Evolutionary conservation across 2,113 vertebrate genomes (phyloP).

Genomic region (Telmatochromis sp.): DNA sequence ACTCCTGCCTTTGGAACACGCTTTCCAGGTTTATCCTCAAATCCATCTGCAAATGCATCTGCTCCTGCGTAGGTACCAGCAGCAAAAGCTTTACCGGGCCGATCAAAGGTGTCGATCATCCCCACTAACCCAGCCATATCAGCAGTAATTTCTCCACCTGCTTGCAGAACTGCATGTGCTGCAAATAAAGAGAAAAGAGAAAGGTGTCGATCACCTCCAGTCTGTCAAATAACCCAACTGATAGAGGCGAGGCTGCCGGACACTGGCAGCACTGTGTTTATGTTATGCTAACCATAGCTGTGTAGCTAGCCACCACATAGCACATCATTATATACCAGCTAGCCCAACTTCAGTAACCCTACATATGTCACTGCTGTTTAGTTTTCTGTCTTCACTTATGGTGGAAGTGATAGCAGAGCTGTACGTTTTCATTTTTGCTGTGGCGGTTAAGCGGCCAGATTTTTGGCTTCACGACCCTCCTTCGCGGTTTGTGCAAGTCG

Average conservation of each 20-base stretch:
- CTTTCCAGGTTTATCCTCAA: background rate
- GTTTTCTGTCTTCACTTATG: too few species aligned
- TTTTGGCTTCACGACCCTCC: too few species aligned
- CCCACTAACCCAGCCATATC: rapidly evolving
- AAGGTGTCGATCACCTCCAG: background rate
- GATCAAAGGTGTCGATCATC: background rate
- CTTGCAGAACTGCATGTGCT: background rate
- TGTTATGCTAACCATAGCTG: too few species aligned
- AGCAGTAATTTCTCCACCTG: rapidly evolving
- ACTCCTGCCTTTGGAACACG: background rate
- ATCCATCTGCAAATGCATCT: rapidly evolving
- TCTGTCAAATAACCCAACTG: background rate
- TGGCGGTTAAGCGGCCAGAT: too few species aligned
- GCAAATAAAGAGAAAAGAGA: background rate
- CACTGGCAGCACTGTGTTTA: too few species aligned
- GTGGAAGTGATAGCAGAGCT: too few species aligned
- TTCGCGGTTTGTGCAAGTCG: too few species aligned
- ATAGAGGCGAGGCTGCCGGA: too few species aligned
- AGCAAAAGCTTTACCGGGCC: rapidly evolving
- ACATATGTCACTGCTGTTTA: rapidly evolving
- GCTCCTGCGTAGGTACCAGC: rapidly evolving
- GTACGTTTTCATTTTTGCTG: too few species aligned
- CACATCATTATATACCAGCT: too few species aligned
- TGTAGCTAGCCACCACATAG: rapidly evolving
- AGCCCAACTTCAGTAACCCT: too few species aligned